Percentiles rank a stretch among this genome's conserved stretches.
These are phyloP conservation scores for Xyliphius kryptos DNA, from an alignment of 2,113 vertebrate genomes.

Conservation along the genomic window DNA sequence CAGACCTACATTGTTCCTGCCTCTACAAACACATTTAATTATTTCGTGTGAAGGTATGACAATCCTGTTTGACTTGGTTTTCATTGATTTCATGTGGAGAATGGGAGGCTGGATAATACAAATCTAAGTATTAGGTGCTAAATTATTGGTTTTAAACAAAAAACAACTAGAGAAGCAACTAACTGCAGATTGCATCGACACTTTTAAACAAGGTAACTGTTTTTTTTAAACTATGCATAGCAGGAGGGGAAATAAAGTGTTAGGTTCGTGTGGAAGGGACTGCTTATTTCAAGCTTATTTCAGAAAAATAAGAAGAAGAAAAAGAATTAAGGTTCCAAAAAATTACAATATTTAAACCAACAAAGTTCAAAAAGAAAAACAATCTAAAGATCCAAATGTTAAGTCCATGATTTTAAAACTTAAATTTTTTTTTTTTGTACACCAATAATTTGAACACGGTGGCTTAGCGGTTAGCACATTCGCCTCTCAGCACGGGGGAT, in stretches of 20 bases:
- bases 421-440: too few relatives aligned
- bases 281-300: too few relatives aligned
- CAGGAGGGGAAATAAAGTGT: background rate
- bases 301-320: too few relatives aligned
- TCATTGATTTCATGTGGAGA: slow-evolving; percentile 51
- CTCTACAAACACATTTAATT: slow-evolving; percentile 63
- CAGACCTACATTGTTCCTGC: slow-evolving; percentile 44
- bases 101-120: slow-evolving; percentile 27
- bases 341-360: too few relatives aligned
- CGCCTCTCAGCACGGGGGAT: too few relatives aligned
- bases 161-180: background rate
- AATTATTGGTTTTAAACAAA: background rate
- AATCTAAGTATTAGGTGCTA: slow-evolving; percentile 10
- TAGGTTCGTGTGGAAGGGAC: too few relatives aligned
- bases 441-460: too few relatives aligned
- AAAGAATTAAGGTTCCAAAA: too few relatives aligned
- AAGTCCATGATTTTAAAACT: too few relatives aligned
- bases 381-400: too few relatives aligned
- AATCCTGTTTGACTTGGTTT: slow-evolving; percentile 56
- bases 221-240: background rate
- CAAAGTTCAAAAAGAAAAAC: too few relatives aligned
- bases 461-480: too few relatives aligned
- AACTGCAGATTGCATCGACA: background rate
- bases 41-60: slow-evolving; percentile 63
- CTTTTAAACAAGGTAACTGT: background rate